Conservation (phyloP, 2,113 vertebrate species). For the Smithornis capensis region DNA sequence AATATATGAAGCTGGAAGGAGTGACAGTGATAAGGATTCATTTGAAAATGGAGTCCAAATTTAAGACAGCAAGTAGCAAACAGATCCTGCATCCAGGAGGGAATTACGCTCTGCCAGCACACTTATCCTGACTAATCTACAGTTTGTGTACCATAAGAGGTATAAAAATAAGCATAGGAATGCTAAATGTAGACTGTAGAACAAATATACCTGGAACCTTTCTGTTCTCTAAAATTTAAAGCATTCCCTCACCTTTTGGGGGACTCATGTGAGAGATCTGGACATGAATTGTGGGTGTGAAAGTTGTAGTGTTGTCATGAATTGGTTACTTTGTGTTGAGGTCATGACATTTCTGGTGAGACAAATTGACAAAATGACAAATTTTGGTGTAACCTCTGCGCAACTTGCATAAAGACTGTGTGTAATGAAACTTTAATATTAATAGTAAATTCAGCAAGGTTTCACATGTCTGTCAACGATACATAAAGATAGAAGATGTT, state of each 20-base stretch:
- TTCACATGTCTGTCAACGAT: conserved; percentile 4
- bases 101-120: background rate
- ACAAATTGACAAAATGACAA: no score
- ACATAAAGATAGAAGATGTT: conserved; percentile 11
- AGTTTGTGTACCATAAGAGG: background rate
- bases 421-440: background rate
- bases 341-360: background rate
- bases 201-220: background rate
- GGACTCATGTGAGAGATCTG: background rate
- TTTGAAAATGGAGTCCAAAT: background rate
- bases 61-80: background rate
- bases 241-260: background rate
- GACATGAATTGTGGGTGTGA: background rate
- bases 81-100: background rate
- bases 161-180: background rate
- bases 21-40: background rate
- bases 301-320: background rate
- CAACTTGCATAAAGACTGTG: background rate
- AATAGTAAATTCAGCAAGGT: background rate
- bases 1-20: background rate
- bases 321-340: background rate
- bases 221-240: background rate
- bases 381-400: background rate
- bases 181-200: background rate
- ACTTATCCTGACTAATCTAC: background rate